Evolutionary conservation across 2,113 vertebrate genomes (phyloP).

Genomic region (Tetraodon nigroviridis): DNA sequence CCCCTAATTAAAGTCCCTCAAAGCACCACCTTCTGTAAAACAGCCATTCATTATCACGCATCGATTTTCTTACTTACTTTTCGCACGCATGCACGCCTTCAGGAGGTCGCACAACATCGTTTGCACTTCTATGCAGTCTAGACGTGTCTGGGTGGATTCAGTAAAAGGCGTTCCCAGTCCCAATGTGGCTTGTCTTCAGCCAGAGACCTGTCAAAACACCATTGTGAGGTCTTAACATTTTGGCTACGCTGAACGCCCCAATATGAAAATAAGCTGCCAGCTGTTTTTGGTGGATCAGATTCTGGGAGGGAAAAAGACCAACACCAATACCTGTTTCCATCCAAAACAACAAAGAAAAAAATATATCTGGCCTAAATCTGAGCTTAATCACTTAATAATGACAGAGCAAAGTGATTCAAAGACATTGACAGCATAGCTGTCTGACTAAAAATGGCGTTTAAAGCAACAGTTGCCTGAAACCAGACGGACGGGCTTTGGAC

Average conservation of each 20-base stretch:
- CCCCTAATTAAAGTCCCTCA: conserved; percentile 65
- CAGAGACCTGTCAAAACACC: neutral
- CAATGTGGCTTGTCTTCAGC: neutral
- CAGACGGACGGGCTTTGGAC: neutral
- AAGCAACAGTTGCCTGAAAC: neutral
- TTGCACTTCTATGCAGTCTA: too few relatives aligned
- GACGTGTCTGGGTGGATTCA: too few relatives aligned
- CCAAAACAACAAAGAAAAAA: neutral
- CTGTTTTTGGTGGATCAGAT: neutral
- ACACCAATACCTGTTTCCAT: neutral
- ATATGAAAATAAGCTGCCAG: conserved; percentile 2
- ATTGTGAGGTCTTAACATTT: conserved; percentile 4
- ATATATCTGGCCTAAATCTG: neutral
- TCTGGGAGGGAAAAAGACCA: neutral
- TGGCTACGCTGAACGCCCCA: neutral
- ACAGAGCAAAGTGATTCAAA: neutral
- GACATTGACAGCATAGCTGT: neutral
- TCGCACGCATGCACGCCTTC: neutral
- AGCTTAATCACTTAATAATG: neutral
- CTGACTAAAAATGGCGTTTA: too few relatives aligned
- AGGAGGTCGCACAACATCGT: too few relatives aligned
- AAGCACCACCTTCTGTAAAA: conserved; percentile 62
- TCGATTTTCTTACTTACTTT: conserved; percentile 56
- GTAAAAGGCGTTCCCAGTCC: too few relatives aligned
- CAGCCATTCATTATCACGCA: conserved; percentile 62